phyloP scores from a whole-genome alignment of 2,888 invertebrate genomes.

The Acrobasis consociella region DNA sequence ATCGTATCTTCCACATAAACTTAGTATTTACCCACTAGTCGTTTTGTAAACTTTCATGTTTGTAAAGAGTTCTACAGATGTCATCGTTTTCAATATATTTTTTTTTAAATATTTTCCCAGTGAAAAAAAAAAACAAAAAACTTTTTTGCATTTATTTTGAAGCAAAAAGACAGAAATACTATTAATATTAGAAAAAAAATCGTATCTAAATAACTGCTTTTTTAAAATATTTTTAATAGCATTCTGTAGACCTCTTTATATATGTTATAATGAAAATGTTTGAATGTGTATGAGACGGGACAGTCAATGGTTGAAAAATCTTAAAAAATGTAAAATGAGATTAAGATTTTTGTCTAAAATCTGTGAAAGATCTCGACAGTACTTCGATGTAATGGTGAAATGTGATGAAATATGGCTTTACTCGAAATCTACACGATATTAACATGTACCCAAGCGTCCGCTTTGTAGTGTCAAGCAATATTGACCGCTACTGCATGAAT shows the following conservation, averaged over 20 bases:
- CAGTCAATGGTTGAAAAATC: neutral
- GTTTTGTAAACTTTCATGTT: slow-evolving; percentile 37
- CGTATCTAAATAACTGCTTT: too few species aligned
- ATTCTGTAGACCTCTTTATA: slow-evolving; percentile 12
- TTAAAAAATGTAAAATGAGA: neutral
- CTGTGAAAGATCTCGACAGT: neutral
- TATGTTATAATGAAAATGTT: slow-evolving; percentile 8
- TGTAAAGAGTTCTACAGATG: slow-evolving; percentile 11
- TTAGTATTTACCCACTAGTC: slow-evolving; percentile 65
- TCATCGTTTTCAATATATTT: neutral
- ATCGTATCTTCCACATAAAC: slow-evolving; percentile 54
- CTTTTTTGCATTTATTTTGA: neutral
- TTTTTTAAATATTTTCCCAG: neutral
- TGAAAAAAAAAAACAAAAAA: neutral
- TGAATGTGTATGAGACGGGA: slow-evolving; percentile 7
- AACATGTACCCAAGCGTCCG: too few species aligned
- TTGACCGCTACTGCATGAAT: too few species aligned
- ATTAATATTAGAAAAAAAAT: neutral
- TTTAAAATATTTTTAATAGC: too few species aligned
- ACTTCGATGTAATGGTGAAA: neutral
- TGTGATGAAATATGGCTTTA: neutral
- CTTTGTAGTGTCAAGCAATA: too few species aligned
- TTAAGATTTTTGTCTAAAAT: slow-evolving; percentile 2
- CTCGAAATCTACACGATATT: too few species aligned
- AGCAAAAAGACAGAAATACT: neutral